Conservation (phyloP, 1,140 invertebrate species). For the Heterodera schachtii region DNA sequence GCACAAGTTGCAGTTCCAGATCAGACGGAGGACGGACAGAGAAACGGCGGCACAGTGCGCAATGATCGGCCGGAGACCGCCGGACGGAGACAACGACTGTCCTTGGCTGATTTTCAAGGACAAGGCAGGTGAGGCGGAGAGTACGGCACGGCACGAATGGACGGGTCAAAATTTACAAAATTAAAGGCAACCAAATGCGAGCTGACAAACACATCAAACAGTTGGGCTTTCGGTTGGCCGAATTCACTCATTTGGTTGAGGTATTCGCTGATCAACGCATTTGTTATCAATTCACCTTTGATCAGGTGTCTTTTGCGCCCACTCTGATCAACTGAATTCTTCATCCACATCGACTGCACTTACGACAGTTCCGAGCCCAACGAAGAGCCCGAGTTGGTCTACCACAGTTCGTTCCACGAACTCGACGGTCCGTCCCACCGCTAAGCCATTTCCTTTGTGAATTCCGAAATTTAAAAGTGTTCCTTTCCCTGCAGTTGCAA, state of each 20-base stretch:
- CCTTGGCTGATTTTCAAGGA: constrained; percentile 6
- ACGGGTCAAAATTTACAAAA: no score
- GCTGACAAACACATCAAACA: neutral
- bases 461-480: neutral
- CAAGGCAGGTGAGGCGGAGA: neutral
- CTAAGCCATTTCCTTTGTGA: neutral
- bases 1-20: constrained; percentile 10
- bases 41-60: neutral
- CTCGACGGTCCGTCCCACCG: neutral
- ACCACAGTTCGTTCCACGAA: neutral
- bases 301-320: neutral
- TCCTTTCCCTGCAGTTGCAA: neutral
- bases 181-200: constrained; percentile 9
- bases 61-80: neutral
- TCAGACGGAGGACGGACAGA: neutral
- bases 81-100: neutral
- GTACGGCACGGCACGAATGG: no score
- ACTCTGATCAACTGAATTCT: constrained; percentile 4
- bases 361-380: neutral
- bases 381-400: constrained; percentile 2
- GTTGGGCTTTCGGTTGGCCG: constrained; percentile 1
- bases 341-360: neutral
- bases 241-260: constrained; percentile 9
- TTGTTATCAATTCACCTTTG: no score
- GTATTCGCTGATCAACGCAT: neutral